Base-by-base conservation (phyloP, 2,113 vertebrate species). In the Castor canadensis region DNA sequence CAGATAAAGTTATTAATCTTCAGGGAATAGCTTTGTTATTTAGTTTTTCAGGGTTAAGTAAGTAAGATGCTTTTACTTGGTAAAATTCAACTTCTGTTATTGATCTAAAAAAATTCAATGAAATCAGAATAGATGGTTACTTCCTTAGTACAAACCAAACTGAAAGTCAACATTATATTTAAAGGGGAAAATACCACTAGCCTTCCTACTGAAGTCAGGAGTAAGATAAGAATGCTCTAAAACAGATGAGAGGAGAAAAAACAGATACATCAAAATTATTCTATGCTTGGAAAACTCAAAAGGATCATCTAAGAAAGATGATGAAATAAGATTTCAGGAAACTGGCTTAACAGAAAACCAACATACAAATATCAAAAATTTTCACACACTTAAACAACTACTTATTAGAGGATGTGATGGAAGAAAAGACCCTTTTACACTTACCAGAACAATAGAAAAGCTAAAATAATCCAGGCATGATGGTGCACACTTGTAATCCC, bases 241-340 rank as follows among this genome's bases (percentile, higher is more conserved):
- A 87, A 69, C 19, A 79, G 12, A 35, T 64, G n/a, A 49, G 17
- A 35, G 83, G 35, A 83, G 19, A 81, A 22, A 77, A 76, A 83
- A 38, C 40, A 54, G 60, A 64, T 30, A 58, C 16, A 64, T 30
- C 67, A 72, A 84, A 64, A 64, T 40, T 92, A 26, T 62, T 77
- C 6, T 81, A 72, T 83, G 9, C n/a, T 73, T 92, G 9, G 30
- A 79, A 80, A 90, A 92, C 35, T 12, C 77, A 87, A 72, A 22
- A 66, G 66, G 16, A 93, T 87, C 30, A 71, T 40, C 43, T 92
- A 64, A 84, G 92, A 82, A 96, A 69, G 13, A 72, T 87, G 71
- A n/a, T 17, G 26, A 83, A 85, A 69, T 83, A 76, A 73, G 30
- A 85, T 60, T 67, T 92, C 72, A 52, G 22, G 45, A 79, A 85